Conservation (phyloP, 2,113 vertebrate species). For the Malurus elegans region DNA sequence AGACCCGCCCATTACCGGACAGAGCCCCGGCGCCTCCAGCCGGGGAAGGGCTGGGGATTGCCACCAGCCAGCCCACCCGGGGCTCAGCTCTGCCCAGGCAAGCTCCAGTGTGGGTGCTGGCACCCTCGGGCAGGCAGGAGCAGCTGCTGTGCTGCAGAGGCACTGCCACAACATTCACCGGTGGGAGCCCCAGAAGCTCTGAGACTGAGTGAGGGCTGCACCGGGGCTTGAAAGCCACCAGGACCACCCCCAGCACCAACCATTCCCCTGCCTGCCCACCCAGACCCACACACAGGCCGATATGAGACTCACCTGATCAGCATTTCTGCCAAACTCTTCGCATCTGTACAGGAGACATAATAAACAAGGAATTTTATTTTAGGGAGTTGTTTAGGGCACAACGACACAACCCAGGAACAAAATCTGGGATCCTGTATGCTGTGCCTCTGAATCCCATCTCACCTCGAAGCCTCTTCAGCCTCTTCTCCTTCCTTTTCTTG, state of each 20-base stretch:
- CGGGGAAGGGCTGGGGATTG: not conserved
- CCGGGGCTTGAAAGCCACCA: not conserved
- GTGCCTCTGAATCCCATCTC: not conserved
- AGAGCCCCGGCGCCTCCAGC: not conserved
- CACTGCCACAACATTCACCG: rapidly evolving
- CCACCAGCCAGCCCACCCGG: not conserved
- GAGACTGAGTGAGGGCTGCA: not conserved
- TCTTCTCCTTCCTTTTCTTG: conserved; percentile 96
- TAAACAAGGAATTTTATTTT: not conserved
- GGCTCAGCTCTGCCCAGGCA: not conserved
- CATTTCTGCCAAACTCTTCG: conserved; percentile 98
- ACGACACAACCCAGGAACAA: not conserved
- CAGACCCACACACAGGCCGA: not conserved
- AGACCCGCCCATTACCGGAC: not conserved
- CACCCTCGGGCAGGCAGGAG: not conserved
- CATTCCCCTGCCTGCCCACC: not conserved
- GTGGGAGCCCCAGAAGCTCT: not conserved
- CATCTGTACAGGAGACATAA: conserved; percentile 76
- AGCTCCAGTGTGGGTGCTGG: not conserved
- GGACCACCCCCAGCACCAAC: no score
- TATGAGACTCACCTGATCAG: conserved; percentile 85
- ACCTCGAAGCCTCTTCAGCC: conserved; percentile 95
- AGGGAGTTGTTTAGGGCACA: not conserved
- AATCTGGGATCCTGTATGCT: rapidly evolving
- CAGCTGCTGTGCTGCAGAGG: not conserved